Base-by-base conservation (phyloP, 2,113 vertebrate species). In the Deroptyus accipitrinus region DNA sequence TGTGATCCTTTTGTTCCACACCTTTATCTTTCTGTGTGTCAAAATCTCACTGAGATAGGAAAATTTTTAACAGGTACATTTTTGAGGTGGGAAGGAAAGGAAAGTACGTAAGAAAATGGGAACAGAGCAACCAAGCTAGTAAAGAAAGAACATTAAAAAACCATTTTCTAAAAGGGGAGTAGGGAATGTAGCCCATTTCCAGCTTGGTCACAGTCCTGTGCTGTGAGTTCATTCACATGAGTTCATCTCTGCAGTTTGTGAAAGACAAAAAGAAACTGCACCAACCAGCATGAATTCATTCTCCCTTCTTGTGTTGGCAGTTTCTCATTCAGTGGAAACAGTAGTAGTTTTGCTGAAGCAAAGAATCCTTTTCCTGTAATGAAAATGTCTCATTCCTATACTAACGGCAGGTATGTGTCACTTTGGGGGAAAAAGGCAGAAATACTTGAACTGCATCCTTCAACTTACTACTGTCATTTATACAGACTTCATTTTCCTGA, bases 321-420 rank as follows among this genome's bases (percentile, higher is more conserved):
- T 27, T 90, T 89, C 59, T 63, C 74, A 39, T 44, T 67, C 61
- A 11, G 46, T 52, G 64, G 87, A 61, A 80, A 31, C 0, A 0
- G 33, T 15, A 17, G 64, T 3, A 4, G 31, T 81, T 91, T 52
- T 74, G 74, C 69, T 89, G 85, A 82, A 87, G 69, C 68, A 46
- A 42, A 68, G 62, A 54, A n/a, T 75, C 42, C 23, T 94, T 68
- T 37, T 30, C 39, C 31, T 88, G 18, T 30, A 44, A 55, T 37
- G 44, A 31, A 51, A 49, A 64, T 0, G 0, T 17, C n/a, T 68
- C 28, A 5, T 39, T 64, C 39, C 28, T 7, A 0, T 61, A 23
- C 39, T 51, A n/a, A 8, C 41, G 35, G 54, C 54, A 81, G 48
- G 39, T 86, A 0, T 5, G 24, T 37, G 37, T 37, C 16, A 39